Evolutionary conservation across 2,888 invertebrate species (phyloP), one percentile per base, ranked within the genome.

Genomic region (Agapostemon virescens): DNA sequence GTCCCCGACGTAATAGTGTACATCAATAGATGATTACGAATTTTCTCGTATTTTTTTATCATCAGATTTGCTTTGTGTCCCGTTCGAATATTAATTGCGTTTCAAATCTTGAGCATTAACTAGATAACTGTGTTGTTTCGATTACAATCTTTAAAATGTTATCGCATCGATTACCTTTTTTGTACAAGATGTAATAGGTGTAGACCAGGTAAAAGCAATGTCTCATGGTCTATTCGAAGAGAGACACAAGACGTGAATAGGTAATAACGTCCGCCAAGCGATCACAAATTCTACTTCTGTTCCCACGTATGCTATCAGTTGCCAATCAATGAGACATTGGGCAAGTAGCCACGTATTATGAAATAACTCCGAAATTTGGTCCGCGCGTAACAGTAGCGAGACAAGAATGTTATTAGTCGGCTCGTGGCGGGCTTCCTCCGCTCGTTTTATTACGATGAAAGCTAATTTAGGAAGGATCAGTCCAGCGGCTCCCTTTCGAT

Each of bases 241-340:
- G 45, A 64, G 64, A 71, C n/a, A 36, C 36, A 33, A 63, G 63
- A 78, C 26, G 5, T 36, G 61, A 52, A 52, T n/a, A 33, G 68
- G 26, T n/a, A 63, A 55, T 42, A 42, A 30, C 67, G 49, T 26
- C 45, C 71, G 74, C 77, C 81, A 76, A 77, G 49, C 17, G 61
- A 45, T 63, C 23, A 72, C 61, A 69, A 83, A 82, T 78, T 69
- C 52, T 17, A 69, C 71, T 61, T 64, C 45, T 68, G 73, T 82
- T 82, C 69, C 76, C 72, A 72, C 68, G 72, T 82, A 75, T 61
- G 69, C 64, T 71, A 71, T 52, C 69, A 75, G 72, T 61, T 78
- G 79, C 74, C 83, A 82, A 82, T 83, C 82, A 83, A 83, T 83
- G 82, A 79, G 75, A 74, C 82, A 82, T 73, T 72, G 79, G 82